phyloP scores from a whole-genome alignment of 2,888 invertebrate species.

The Augiades crinisus region DNA sequence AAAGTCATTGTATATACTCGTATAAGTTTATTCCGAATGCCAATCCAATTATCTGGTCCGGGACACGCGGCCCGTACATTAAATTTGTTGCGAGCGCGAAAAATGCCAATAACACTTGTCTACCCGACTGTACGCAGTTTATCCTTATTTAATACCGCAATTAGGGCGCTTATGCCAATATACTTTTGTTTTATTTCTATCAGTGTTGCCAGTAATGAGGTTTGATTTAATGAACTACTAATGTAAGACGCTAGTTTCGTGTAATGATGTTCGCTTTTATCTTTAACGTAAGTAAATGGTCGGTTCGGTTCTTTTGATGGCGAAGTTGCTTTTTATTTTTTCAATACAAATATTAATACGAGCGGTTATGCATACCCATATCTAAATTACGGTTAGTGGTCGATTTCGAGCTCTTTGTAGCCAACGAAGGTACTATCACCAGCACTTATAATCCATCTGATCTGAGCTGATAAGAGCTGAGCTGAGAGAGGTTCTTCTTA shows the following conservation, averaged over 20 bases:
- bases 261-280: neutral
- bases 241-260: slow-evolving; percentile 4
- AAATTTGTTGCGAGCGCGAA: slow-evolving; percentile 26
- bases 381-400: too few relatives aligned
- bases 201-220: slow-evolving; percentile 13
- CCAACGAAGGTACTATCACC: too few relatives aligned
- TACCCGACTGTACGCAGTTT: slow-evolving; percentile 31
- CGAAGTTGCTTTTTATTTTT: too few relatives aligned
- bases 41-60: slow-evolving; percentile 46
- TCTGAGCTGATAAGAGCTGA: too few relatives aligned
- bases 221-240: slow-evolving; percentile 11
- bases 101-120: slow-evolving; percentile 45
- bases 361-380: too few relatives aligned
- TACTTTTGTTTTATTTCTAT: slow-evolving; percentile 19
- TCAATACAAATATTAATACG: too few relatives aligned
- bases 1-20: slow-evolving; percentile 52
- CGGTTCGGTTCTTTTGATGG: neutral
- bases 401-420: too few relatives aligned
- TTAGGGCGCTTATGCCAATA: slow-evolving; percentile 20
- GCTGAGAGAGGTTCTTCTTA: too few relatives aligned
- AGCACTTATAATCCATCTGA: too few relatives aligned
- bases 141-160: slow-evolving; percentile 24
- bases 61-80: slow-evolving; percentile 33
- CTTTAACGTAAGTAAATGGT: neutral
- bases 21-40: slow-evolving; percentile 42